phyloP scores from a whole-genome alignment of 2,113 vertebrate species.

The Apaloderma vittatum region DNA sequence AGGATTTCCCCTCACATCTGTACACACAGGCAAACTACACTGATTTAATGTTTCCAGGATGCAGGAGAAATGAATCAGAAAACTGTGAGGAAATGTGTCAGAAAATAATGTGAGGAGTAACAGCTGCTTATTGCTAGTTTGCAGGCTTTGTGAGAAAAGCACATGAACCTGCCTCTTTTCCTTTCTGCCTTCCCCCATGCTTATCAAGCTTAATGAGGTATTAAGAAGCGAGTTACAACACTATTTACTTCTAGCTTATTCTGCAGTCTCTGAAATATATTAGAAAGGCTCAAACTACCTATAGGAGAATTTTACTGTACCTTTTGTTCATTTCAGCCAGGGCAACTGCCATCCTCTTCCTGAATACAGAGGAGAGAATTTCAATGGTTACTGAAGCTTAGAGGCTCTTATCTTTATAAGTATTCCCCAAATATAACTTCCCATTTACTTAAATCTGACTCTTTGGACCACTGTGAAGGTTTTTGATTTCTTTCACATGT shows the following conservation, averaged over 20 bases:
- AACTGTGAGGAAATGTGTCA: not conserved
- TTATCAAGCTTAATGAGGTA: constrained; percentile 66
- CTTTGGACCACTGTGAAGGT: not conserved
- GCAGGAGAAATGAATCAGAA: not conserved
- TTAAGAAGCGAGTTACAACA: constrained; percentile 53
- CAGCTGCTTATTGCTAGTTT: not conserved
- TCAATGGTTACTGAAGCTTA: not conserved
- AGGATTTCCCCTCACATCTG: not conserved
- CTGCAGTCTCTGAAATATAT: constrained; percentile 47
- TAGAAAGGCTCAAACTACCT: constrained; percentile 29
- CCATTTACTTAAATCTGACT: not conserved
- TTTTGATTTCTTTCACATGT: not conserved
- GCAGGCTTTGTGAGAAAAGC: not conserved
- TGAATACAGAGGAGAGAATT: not conserved
- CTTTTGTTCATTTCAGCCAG: constrained; percentile 5
- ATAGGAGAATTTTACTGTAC: constrained; percentile 29
- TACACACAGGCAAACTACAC: not conserved
- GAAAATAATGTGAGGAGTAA: not conserved
- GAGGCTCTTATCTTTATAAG: constrained; percentile 19
- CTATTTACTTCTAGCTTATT: constrained; percentile 52
- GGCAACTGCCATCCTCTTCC: not conserved
- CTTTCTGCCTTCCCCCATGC: not conserved
- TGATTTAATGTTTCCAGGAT: not conserved
- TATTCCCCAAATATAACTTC: not conserved
- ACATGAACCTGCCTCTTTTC: not conserved